These are phyloP conservation scores for Hemitrygon akajei DNA, from an alignment of 2,797 vertebrate species.

Conservation along the genomic window DNA sequence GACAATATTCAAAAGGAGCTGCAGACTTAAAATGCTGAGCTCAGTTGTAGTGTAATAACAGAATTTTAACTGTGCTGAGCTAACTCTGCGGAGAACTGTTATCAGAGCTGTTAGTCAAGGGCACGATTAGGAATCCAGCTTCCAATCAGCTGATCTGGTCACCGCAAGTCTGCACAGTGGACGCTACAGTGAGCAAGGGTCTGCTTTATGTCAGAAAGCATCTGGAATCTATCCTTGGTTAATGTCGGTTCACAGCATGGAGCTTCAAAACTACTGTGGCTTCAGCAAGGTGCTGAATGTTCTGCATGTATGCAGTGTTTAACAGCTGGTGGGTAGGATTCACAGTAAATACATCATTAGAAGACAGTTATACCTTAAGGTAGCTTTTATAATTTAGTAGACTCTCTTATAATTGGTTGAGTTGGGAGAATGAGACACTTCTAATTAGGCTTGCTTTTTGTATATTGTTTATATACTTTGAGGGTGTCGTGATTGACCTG, in stretches of 20 bases:
- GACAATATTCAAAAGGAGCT: neutral
- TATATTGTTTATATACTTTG: neutral
- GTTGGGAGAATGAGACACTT: neutral
- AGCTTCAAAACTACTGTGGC: neutral
- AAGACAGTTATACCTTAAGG: neutral
- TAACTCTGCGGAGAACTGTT: neutral
- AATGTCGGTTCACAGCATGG: neutral
- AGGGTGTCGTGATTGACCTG: neutral
- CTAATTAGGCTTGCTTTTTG: neutral
- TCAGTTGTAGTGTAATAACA: neutral
- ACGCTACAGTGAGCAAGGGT: neutral
- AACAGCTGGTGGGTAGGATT: neutral
- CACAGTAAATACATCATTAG: constrained; percentile 15
- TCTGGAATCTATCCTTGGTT: neutral
- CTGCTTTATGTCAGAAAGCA: neutral
- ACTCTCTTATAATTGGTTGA: neutral
- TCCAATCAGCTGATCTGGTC: neutral
- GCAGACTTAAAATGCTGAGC: neutral
- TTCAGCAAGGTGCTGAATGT: constrained; percentile 20
- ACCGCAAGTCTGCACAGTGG: neutral
- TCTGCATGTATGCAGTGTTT: neutral
- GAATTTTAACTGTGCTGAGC: neutral
- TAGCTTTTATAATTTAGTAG: neutral
- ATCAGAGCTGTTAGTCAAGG: constrained; percentile 9
- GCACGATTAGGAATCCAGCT: neutral